Base-by-base conservation (phyloP, 2,113 vertebrate genomes). In the Thalassoma bifasciatum region DNA sequence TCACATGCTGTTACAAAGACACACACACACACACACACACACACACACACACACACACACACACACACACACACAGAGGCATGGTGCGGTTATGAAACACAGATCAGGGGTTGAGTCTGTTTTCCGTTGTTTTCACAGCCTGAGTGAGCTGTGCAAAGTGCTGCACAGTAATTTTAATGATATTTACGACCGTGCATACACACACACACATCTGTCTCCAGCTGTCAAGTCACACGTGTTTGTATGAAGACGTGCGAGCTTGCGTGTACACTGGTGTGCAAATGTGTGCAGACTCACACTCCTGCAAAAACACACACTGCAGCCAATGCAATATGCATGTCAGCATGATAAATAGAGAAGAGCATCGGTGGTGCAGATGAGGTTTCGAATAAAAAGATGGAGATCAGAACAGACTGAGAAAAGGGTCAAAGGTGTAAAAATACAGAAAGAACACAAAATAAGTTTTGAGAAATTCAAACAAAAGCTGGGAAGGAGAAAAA, bases 71-170 rank as follows among this genome's bases (percentile, higher is more conserved):
- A 47, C 42, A 59, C 72, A 56, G 30, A 57, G 38, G 72, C 30
- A 71, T 44, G 34, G 26, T 40, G 5, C 2, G 0, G 10, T 72
- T 73, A 73, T 80, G 53, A 85, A 83, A 84, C 71, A 83, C 75
- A 83, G 63, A 79, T 82, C 65, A 69, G 57, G 44, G 47, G 21
- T 62, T 67, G 65, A 73, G 69, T 82, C 83, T 84, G 73, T 83
- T 81, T 63, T 42, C 61, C 14, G 84, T 75, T 88, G 88, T 87
- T 88, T 77, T 83, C 74, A 88, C 67, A 81, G 82, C 26, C 76
- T 64, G 53, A 61, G 75, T 80, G 66, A 80, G 51, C 67, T 63
- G 62, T 72, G 79, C 74, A 86, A 89, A 86, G 75, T 83, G 79
- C 71, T 68, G 34, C 9, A 9, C 64, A 85, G 83, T 86, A 83